phyloP scores from a whole-genome alignment of 2,113 vertebrate genomes.

The Procapra przewalskii region DNA sequence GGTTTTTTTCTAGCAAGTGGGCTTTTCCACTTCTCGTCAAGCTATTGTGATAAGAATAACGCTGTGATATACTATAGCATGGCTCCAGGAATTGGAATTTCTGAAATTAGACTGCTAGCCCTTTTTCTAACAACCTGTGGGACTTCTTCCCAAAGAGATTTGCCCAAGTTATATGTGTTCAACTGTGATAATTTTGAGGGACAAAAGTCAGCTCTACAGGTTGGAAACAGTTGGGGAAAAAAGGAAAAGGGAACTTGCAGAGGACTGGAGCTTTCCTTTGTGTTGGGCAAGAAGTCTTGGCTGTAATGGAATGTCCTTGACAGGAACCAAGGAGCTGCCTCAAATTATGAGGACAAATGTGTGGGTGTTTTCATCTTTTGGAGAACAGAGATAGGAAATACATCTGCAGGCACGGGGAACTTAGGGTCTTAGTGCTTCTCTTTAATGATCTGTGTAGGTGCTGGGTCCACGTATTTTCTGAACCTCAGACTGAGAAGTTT shows the following conservation, averaged over 20 bases:
- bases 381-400: not conserved
- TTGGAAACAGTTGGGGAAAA: not conserved
- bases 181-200: not conserved
- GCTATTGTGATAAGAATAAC: not conserved
- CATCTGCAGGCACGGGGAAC: fast-evolving
- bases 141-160: not conserved
- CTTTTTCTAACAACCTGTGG: not conserved
- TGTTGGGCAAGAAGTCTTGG: not conserved
- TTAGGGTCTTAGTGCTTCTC: not conserved
- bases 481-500: not conserved
- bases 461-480: fast-evolving
- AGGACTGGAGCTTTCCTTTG: not conserved
- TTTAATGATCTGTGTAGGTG: too few species aligned
- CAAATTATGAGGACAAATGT: not conserved
- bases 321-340: not conserved
- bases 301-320: not conserved
- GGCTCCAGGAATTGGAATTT: not conserved
- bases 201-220: not conserved
- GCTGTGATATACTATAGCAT: not conserved
- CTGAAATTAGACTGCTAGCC: not conserved
- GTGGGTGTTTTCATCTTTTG: not conserved
- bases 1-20: not conserved
- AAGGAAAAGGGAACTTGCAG: not conserved
- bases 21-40: not conserved
- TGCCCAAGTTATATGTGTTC: not conserved